Percentiles rank a stretch among this genome's conserved stretches.
These are phyloP conservation scores for Cydia fagiglandana DNA, from an alignment of 1,140 invertebrate genomes.

Conservation along the genomic window DNA sequence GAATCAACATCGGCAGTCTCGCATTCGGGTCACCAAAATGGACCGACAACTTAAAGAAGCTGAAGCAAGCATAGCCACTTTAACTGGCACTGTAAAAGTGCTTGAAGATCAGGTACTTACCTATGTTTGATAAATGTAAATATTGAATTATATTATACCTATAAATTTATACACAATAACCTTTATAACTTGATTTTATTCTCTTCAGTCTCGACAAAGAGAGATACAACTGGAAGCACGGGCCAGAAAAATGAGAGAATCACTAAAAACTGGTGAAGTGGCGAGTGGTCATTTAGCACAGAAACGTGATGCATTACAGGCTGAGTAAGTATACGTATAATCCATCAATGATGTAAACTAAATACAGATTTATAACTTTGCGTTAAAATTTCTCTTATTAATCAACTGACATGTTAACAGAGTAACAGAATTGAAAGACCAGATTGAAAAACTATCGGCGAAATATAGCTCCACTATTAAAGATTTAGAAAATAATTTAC, in stretches of 20 bases:
- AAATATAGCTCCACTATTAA: slow-evolving; percentile 54
- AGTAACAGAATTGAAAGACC: slow-evolving; percentile 56
- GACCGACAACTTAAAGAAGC: slow-evolving; percentile 67
- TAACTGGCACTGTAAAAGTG: slow-evolving; percentile 67
- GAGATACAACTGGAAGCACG: slow-evolving; percentile 67
- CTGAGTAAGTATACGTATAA: slow-evolving; percentile 53
- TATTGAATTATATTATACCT: not conserved
- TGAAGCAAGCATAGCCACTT: slow-evolving; percentile 65
- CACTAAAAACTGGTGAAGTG: slow-evolving; percentile 69
- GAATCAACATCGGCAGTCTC: slow-evolving; percentile 55
- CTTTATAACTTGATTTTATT: not conserved
- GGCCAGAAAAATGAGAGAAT: slow-evolving; percentile 69
- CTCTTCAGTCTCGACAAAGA: slow-evolving; percentile 61
- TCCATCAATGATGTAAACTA: not conserved
- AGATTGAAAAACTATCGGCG: slow-evolving; percentile 53
- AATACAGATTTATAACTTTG: too few species aligned
- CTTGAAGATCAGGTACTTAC: slow-evolving; percentile 66
- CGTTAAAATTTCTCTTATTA: not conserved
- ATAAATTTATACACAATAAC: not conserved
- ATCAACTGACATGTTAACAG: slow-evolving; percentile 39
- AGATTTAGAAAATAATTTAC: slow-evolving; percentile 56
- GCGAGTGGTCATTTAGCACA: slow-evolving; percentile 60
- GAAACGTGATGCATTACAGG: slow-evolving; percentile 60
- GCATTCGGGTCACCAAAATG: slow-evolving; percentile 63
- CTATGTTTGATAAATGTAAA: not conserved